A percentile compares a stretch with the other conserved stretches of the same genome.
phyloP scores from a whole-genome alignment of 2,113 vertebrate genomes.

The Accipiter virgatus region DNA sequence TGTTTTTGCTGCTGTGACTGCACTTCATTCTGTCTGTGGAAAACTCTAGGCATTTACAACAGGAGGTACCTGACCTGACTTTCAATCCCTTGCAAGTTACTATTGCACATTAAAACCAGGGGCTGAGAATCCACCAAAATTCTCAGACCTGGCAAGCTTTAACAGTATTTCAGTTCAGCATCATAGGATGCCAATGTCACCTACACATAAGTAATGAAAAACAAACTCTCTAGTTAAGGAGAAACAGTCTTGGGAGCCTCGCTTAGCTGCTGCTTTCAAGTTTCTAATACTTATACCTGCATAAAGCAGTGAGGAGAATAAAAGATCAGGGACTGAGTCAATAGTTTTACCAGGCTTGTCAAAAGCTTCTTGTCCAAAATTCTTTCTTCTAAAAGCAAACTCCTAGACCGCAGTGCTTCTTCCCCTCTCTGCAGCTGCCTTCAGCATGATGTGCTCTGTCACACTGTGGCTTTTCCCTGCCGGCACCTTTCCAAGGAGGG shows the following conservation, averaged over 20 bases:
- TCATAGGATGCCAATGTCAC: neutral
- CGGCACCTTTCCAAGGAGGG: neutral
- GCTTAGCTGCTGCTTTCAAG: neutral
- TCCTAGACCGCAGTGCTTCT: neutral
- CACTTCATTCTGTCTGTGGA: neutral
- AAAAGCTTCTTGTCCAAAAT: neutral
- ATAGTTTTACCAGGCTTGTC: neutral
- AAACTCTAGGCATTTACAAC: neutral
- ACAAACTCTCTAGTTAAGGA: neutral
- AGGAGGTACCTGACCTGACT: neutral
- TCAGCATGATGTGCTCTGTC: neutral
- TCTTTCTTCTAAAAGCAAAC: neutral
- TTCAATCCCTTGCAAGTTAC: neutral
- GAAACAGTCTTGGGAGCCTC: neutral
- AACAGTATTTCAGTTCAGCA: neutral
- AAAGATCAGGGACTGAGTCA: neutral
- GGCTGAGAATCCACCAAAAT: neutral
- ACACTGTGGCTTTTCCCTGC: neutral
- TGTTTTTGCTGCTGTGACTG: neutral
- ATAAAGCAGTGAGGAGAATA: neutral
- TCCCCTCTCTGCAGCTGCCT: neutral
- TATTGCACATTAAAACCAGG: neutral
- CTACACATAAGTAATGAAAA: neutral
- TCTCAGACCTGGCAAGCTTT: neutral
- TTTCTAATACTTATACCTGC: neutral